phyloP scores from a whole-genome alignment of 2,888 invertebrate species.

The Phaonia tiefii region DNA sequence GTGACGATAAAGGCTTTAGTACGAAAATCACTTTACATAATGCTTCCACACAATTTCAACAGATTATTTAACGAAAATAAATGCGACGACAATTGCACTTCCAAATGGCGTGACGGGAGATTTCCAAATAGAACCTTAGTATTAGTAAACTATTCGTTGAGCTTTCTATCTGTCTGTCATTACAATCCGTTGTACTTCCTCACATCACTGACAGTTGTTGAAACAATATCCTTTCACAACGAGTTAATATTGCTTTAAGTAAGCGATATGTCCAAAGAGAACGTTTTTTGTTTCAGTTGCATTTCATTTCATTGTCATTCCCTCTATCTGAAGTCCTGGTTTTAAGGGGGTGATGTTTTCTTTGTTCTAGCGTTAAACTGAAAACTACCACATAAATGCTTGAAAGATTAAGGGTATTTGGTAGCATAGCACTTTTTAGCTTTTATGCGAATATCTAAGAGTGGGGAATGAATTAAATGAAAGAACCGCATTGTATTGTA shows the following conservation, averaged over 20 bases:
- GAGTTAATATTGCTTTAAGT: not conserved
- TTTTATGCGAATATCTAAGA: not conserved
- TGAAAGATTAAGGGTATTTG: conserved; percentile 50
- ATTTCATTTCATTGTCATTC: not conserved
- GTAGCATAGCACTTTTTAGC: conserved; percentile 18
- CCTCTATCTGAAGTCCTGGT: no score
- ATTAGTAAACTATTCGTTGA: conserved; percentile 32
- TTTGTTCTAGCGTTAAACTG: no score
- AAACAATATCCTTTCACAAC: not conserved
- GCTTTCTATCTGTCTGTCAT: conserved; percentile 45
- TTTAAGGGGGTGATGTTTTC: no score
- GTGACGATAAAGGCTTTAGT: not conserved
- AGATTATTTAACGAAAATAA: no score
- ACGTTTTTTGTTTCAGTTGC: not conserved
- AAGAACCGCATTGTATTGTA: conserved; percentile 12
- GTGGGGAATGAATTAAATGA: conserved; percentile 6
- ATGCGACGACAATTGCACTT: no score
- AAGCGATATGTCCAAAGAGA: not conserved
- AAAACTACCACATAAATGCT: conserved; percentile 55
- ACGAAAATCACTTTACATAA: conserved; percentile 7
- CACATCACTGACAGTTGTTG: conserved; percentile 10
- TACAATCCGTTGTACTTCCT: conserved; percentile 10
- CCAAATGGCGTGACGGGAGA: conserved; percentile 46
- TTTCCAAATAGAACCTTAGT: conserved; percentile 47
- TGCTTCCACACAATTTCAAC: not conserved